Base-by-base conservation (phyloP, 2,888 invertebrate genomes). In the Hedya salicella region DNA sequence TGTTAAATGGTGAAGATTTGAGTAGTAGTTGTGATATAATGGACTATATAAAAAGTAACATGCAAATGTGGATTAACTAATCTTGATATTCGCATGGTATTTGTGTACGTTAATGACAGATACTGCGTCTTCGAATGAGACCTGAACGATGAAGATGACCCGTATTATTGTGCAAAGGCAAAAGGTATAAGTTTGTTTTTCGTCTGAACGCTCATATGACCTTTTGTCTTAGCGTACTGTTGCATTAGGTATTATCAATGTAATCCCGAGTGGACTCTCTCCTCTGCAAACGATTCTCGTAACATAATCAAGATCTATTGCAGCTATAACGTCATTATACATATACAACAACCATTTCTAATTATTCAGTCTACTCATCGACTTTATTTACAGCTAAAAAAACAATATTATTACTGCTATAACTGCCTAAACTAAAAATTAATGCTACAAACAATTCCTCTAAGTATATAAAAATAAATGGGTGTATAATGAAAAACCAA, bases 401-500 rank as follows among this genome's bases (percentile, higher is more conserved):
- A 25, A 4, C 40, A n/a, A 57, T 42, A 36, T 36, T 6, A 9
- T 17, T 17, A 52, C 52, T 39, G 6, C 52, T 61, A 52, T 42
- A 59, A 53, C 32, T 65, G 59, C 46, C 50, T n/a, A 66, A 68
- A 65, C 56, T 64, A 50, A 62, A 57, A 67, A 21, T 17, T 39
- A 60, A 65, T 9, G 60, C 62, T 56, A 63, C 17, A 25, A 63
- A 56, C 25, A 14, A 63, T 40, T 16, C 36, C 16, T 49, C 21
- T 40, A n/a, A n/a, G n/a, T n/a, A 25, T 25, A 50, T 30, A 8
- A 52, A 52, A 52, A 59, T 52, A 53, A 56, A 63, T 63, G 67
- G 19, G 52, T 62, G 59, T 46, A 52, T 61, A 60, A 68, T 60
- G 64, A 75, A 72, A 70, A 71, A 72, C 17, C 32, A 42, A 57